These are phyloP conservation scores for Anseranas semipalmata DNA, from an alignment of 2,113 vertebrate genomes.

Conservation along the genomic window DNA sequence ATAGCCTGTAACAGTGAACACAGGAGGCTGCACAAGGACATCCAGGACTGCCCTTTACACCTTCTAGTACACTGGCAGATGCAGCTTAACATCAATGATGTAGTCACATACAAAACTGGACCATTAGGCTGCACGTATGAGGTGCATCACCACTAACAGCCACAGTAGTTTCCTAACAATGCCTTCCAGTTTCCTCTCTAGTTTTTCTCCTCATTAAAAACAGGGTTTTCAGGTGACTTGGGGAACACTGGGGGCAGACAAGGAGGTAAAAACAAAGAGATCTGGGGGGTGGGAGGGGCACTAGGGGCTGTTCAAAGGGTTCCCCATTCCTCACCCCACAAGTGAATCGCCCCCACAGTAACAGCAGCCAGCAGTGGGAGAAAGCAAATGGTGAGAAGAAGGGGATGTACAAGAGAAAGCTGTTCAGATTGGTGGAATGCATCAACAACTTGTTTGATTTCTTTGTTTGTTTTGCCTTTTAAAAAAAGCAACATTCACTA, in stretches of 20 bases:
- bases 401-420: not conserved
- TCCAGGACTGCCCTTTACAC: not conserved
- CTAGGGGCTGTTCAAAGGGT: not conserved
- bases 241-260: not conserved
- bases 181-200: not conserved
- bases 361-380: not conserved
- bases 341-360: not conserved
- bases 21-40: not conserved
- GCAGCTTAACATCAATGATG: rapidly evolving
- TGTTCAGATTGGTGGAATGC: not conserved
- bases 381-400: not conserved
- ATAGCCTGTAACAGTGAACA: not conserved
- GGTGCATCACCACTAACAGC: not conserved
- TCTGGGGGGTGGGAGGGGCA: rapidly evolving
- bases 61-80: not conserved
- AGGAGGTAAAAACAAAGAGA: not conserved
- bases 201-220: not conserved
- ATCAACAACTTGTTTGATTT: not conserved
- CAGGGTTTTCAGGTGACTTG: not conserved
- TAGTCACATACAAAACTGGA: rapidly evolving
- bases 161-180: not conserved
- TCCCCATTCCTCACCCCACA: not conserved
- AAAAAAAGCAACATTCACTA: not conserved
- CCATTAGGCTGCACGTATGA: not conserved
- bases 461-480: not conserved